These are phyloP conservation scores for Amphipyra berbera DNA, from an alignment of 2,888 invertebrate genomes.

Conservation along the genomic window DNA sequence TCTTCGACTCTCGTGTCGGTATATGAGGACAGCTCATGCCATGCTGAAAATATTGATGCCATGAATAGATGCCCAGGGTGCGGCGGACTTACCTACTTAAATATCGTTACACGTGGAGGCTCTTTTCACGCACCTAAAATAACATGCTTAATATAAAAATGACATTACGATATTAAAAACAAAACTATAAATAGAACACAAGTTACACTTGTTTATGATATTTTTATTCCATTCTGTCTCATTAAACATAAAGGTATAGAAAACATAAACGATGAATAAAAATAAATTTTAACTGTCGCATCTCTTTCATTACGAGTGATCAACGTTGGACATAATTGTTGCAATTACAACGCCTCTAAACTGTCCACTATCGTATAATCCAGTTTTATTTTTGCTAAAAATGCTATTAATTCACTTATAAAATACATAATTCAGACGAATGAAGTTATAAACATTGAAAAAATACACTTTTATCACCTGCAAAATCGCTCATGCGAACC, in stretches of 20 bases:
- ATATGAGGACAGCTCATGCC: no score
- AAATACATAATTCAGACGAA: slow-evolving; percentile 17
- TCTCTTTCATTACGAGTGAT: slow-evolving; percentile 23
- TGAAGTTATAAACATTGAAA: slow-evolving; percentile 18
- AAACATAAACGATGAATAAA: neutral
- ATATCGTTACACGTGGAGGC: no score
- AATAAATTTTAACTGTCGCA: neutral
- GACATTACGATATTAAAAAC: no score
- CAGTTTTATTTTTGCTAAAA: slow-evolving; percentile 26
- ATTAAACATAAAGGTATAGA: neutral
- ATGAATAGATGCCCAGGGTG: no score
- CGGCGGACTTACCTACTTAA: no score
- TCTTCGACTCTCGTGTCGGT: no score
- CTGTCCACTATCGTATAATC: slow-evolving; percentile 12
- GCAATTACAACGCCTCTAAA: slow-evolving; percentile 31
- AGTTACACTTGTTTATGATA: no score
- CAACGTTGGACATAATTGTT: slow-evolving; percentile 23
- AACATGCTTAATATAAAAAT: no score
- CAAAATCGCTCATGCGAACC: slow-evolving; percentile 17
- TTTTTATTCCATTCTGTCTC: no score
- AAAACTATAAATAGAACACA: no score
- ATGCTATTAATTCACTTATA: slow-evolving; percentile 27
- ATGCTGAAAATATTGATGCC: no score
- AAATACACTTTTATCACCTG: slow-evolving; percentile 28
- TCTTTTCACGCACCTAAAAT: no score